Evolutionary conservation across 2,797 vertebrate species (phyloP).

Genomic region (Acanthis flammea): DNA sequence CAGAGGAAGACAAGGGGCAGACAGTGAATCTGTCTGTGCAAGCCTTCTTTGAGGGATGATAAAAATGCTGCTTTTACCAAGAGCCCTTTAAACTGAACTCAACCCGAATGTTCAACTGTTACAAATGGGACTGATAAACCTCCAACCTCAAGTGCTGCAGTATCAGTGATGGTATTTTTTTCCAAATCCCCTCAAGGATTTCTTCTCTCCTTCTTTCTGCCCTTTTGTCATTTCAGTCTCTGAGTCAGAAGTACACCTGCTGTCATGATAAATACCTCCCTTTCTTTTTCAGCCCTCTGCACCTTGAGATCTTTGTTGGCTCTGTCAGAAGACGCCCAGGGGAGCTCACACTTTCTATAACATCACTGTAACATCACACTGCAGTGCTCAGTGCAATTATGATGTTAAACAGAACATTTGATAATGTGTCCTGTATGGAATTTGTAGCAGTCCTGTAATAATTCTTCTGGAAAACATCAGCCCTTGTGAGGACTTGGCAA

Average conservation of each 20-base stretch:
- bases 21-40: not conserved
- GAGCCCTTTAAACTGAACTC: not conserved
- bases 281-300: not conserved
- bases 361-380: not conserved
- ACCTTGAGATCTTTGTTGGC: not conserved
- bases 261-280: not conserved
- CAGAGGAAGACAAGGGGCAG: not conserved
- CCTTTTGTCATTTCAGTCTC: not conserved
- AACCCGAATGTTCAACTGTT: not conserved
- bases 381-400: not conserved
- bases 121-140: not conserved
- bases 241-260: not conserved
- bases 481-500: not conserved
- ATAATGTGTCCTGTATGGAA: not conserved
- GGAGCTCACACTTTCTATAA: not conserved
- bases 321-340: not conserved
- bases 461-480: slow-evolving; percentile 17
- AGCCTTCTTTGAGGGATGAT: not conserved
- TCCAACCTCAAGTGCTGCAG: not conserved
- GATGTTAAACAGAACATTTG: slow-evolving; percentile 29
- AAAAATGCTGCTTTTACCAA: not conserved
- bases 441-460: slow-evolving; percentile 1
- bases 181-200: not conserved
- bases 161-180: not conserved
- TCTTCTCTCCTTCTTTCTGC: not conserved